Percentiles rank a stretch among this genome's conserved stretches.
Evolutionary conservation across 2,797 vertebrate species (phyloP).

Genomic region (Microhierax caerulescens): DNA sequence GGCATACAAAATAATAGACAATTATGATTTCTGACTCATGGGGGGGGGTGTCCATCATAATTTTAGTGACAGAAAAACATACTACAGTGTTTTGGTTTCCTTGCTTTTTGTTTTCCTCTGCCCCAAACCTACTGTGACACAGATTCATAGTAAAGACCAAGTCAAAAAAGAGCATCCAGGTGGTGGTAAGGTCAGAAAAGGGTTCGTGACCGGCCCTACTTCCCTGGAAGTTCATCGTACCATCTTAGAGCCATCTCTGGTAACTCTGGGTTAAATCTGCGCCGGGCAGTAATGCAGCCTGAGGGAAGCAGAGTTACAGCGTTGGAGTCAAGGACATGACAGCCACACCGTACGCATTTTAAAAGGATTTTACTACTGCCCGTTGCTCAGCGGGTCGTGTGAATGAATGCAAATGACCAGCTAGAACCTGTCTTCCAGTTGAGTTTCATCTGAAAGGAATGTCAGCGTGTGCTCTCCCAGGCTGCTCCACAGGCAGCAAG

Average conservation of each 20-base stretch:
- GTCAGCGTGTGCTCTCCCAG: background rate
- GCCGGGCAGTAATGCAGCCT: background rate
- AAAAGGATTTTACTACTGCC: background rate
- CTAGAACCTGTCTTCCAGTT: background rate
- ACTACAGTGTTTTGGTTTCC: background rate
- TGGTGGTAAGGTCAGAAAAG: background rate
- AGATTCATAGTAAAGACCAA: background rate
- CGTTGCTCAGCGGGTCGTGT: background rate
- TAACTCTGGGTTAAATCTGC: background rate
- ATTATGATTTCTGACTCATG: background rate
- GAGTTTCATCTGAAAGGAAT: background rate
- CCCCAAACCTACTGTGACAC: background rate
- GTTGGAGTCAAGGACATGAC: background rate
- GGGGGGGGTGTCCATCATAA: background rate
- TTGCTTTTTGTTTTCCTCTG: accelerated
- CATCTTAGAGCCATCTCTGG: background rate
- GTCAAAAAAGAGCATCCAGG: background rate
- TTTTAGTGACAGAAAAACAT: background rate
- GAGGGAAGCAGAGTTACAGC: background rate
- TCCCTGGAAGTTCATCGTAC: background rate
- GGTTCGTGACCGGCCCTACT: background rate
- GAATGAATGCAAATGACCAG: background rate
- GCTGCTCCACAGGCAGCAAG: background rate
- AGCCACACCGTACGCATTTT: background rate
- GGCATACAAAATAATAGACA: background rate